Conservation (phyloP, 2,888 invertebrate species). For the Julus scanicus region DNA sequence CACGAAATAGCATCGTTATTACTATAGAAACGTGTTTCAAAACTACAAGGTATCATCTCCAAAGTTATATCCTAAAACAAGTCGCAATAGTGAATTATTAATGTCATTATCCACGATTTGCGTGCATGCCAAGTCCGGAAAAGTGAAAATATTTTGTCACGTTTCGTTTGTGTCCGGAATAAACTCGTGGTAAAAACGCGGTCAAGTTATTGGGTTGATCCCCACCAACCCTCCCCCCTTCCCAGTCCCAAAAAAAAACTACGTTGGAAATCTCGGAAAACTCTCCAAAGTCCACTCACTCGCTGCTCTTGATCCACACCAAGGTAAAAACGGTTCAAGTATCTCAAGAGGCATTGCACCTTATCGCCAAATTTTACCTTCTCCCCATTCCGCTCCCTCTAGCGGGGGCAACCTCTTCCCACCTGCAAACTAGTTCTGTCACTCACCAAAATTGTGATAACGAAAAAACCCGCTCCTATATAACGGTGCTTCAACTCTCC, state of each 20-base stretch:
- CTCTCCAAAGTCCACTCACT: conserved; percentile 11
- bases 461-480: conserved; percentile 31
- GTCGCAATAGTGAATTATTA: background rate
- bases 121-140: background rate
- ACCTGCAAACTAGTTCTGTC: conserved; percentile 38
- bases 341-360: conserved; percentile 39
- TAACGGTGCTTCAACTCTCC: conserved; percentile 38
- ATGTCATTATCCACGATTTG: no score
- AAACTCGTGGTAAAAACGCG: background rate
- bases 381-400: background rate
- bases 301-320: conserved; percentile 16
- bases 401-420: conserved; percentile 16
- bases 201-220: background rate
- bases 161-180: background rate
- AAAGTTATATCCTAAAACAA: background rate
- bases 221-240: background rate
- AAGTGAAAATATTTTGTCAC: background rate
- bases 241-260: background rate
- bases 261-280: background rate
- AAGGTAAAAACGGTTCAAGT: conserved; percentile 36
- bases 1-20: no score
- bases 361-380: conserved; percentile 16
- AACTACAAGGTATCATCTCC: no score
- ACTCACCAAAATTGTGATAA: background rate
- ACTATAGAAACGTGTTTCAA: no score